Base-by-base conservation (phyloP, 2,113 vertebrate genomes). In the Varanus komodoensis region DNA sequence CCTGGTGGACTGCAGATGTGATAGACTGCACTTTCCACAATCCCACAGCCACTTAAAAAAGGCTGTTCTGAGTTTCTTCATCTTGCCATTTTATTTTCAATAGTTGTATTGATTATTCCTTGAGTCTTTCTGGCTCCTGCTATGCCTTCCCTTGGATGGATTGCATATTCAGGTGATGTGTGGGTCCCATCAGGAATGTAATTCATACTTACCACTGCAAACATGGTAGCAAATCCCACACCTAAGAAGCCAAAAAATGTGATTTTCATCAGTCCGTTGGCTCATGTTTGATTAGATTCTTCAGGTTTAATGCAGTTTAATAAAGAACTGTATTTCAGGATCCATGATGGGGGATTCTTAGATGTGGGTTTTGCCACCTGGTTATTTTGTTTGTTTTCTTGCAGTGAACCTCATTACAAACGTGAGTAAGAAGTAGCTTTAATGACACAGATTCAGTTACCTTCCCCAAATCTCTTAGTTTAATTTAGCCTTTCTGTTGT, bases 321-420 rank as follows among this genome's bases (percentile, higher is more conserved):
- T 54, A 12, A 7, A 57, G 21, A 54, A 7, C 0, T 27, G 23
- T 82, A 89, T 90, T 93, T 61, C 69, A 92, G 78, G n/a, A 87
- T 67, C 54, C 82, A 86, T 38, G 25, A 75, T 6, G 0, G 69
- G 85, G 77, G 17, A 68, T 87, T 82, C 8, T 54, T 89, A 86
- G 67, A 69, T 91, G 87, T 87, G 87, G 57, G 88, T 50, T 86
- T 0, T 67, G 0, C 82, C 48, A 87, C 81, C 52, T 94, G 19
- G 68, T 84, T 86, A 82, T 54, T 84, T 84, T 93, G 89, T 81
- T 57, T 15, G 44, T 80, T 92, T 77, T 82, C 92, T 90, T 68
- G 68, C 48, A 34, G 1, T 75, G 32, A 75, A 29, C 50, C 80
- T 54, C 64, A 6, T 48, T 38, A 87, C 1, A 3, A 75, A 50